Evolutionary conservation across 2,888 invertebrate species (phyloP), one percentile per base, ranked within the genome.

Genomic region (Chalcis sispes): DNA sequence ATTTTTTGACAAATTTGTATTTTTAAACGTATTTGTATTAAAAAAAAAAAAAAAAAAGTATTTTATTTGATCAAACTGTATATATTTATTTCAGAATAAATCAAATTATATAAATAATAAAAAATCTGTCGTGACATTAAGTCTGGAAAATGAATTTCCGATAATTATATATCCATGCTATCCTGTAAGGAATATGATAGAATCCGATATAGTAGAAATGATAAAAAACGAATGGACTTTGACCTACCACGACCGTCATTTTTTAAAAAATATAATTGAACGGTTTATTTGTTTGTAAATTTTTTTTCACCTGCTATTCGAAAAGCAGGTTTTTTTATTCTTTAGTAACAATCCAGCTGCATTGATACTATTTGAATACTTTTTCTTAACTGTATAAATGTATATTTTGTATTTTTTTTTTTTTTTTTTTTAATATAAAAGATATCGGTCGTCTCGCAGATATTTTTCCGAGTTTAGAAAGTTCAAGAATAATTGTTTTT

Each of bases 111-210:
- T 62, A 67, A 74, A 70, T 73, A 66, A 73, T 71, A 67, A 74
- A 72, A 71, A 71, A 13, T 70, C n/a, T 10, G 25, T 54, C 66
- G 29, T 20, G 54, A 42, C 23, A 29, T 61, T 10, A 65, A 65
- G 36, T 62, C 36, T 65, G 56, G 48, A 64, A 70, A 65, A 65
- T 65, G 56, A 54, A 71, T 29, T 64, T 72, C 70, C 59, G 40
- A 64, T 64, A 10, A 50, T 58, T 40, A 58, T 8, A 56, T 54
- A 58, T 40, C 42, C 42, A 23, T 64, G 64, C 72, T 89, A 89
- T 88, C 82, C 89, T 89, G 81, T 89, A 89, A 58, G 88, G 89
- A 79, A 89, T 83, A 82, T 89, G 89, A 77, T 89, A 89, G 79
- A 87, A 89, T 84, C 87, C 84, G 71, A 85, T 83, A 77, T 82